Conservation (phyloP, 2,888 invertebrate species). For the Drosophila mulleri region DNA sequence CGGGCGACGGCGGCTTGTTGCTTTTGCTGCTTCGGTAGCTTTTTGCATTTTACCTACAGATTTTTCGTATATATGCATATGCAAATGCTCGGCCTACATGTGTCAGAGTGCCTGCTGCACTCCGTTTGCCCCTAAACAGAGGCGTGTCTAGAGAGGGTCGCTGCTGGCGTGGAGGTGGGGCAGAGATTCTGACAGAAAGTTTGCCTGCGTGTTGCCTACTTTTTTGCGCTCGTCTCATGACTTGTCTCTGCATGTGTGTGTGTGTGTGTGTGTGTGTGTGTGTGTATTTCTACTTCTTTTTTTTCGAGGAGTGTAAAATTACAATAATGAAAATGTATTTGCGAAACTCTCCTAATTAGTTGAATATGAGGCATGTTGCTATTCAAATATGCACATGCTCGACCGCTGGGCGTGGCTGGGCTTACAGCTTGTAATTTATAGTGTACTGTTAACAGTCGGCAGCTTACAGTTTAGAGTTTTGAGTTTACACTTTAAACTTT, state of each 20-base stretch:
- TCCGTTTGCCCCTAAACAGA: not conserved
- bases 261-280: not conserved
- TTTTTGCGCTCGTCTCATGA: conserved; percentile 51
- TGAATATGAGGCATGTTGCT: conserved; percentile 78
- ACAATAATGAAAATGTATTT: conserved; percentile 79
- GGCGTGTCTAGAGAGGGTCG: not conserved
- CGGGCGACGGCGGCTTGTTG: conserved; percentile 1
- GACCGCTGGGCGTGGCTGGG: conserved; percentile 35
- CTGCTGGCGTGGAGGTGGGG: too few species aligned
- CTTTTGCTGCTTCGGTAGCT: conserved; percentile 39
- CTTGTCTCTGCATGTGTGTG: conserved; percentile 6
- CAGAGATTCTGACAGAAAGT: conserved; percentile 49
- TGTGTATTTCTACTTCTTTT: conserved; percentile 6
- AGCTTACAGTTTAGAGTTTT: too few species aligned
- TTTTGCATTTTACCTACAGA: conserved; percentile 70
- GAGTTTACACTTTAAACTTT: too few species aligned
- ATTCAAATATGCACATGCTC: conserved; percentile 74
- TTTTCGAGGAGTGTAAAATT: conserved; percentile 58
- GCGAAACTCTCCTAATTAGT: conserved; percentile 76
- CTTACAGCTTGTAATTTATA: not conserved
- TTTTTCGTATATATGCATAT: conserved; percentile 62
- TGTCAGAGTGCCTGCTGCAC: conserved; percentile 60
- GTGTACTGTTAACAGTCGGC: conserved; percentile 15
- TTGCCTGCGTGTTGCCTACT: conserved; percentile 66
- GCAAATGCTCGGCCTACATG: conserved; percentile 77